phyloP scores from a whole-genome alignment of 2,113 vertebrate species.

The Microtus pennsylvanicus region DNA sequence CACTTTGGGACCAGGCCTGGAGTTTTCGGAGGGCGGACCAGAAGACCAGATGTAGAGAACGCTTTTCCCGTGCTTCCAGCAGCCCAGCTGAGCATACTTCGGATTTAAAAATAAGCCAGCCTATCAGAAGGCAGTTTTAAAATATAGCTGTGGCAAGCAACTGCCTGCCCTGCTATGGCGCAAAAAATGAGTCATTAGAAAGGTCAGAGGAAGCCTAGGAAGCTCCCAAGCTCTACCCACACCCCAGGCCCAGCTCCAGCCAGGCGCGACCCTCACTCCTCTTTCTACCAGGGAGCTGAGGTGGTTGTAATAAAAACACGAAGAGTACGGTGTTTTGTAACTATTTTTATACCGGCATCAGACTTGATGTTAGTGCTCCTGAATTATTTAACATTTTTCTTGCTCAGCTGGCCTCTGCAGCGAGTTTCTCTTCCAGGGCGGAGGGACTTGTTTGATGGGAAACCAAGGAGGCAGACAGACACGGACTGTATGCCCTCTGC shows the following conservation, averaged over 20 bases:
- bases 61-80: not conserved
- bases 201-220: not conserved
- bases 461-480: constrained; percentile 75
- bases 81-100: constrained; percentile 1
- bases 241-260: not conserved
- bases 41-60: constrained; percentile 20
- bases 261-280: not conserved
- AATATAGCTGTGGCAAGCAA: constrained; percentile 77
- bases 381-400: constrained; percentile 90
- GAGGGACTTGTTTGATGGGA: constrained; percentile 72
- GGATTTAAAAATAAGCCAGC: constrained; percentile 61
- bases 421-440: constrained; percentile 76
- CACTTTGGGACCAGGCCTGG: not conserved
- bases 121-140: constrained; percentile 78
- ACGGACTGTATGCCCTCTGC: constrained; percentile 46
- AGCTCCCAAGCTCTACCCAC: not conserved
- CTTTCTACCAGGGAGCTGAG: constrained; percentile 78
- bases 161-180: constrained; percentile 40
- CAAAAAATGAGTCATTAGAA: constrained; percentile 70
- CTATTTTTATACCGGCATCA: constrained; percentile 90
- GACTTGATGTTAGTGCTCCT: constrained; percentile 87
- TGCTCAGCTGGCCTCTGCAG: constrained; percentile 85
- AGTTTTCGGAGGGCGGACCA: not conserved
- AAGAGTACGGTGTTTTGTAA: constrained; percentile 82
- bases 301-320: constrained; percentile 83